Conservation (phyloP, 2,888 invertebrate species). For the Eulithis testata region DNA sequence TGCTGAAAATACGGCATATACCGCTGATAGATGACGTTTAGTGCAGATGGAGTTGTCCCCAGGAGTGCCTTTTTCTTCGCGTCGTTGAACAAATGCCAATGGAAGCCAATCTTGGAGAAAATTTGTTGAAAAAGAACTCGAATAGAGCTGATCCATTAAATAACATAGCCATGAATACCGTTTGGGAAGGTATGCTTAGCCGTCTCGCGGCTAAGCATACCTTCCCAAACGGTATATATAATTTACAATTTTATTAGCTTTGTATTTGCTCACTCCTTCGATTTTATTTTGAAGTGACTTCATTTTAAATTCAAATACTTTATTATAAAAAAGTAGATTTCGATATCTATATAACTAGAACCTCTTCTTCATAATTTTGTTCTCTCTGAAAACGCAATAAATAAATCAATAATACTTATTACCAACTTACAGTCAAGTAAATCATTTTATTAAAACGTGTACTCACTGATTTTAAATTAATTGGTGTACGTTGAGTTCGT, state of each 20-base stretch:
- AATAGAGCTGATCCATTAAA: constrained; percentile 24
- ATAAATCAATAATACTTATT: neutral
- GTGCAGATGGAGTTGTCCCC: constrained; percentile 78
- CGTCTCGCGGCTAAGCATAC: constrained; percentile 20
- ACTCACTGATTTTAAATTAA: constrained; percentile 26
- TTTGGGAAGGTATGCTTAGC: constrained; percentile 21
- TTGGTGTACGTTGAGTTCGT: constrained; percentile 21
- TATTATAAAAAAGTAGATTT: constrained; percentile 6
- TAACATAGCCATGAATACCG: constrained; percentile 28
- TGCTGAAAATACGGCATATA: constrained; percentile 63
- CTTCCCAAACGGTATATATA: too few species aligned
- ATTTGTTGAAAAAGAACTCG: constrained; percentile 53
- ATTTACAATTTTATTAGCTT: constrained; percentile 19
- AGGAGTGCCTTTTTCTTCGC: constrained; percentile 72
- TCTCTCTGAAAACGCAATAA: constrained; percentile 27
- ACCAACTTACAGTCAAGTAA: neutral
- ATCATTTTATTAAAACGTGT: constrained; percentile 12
- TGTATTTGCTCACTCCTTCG: constrained; percentile 21
- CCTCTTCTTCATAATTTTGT: constrained; percentile 33
- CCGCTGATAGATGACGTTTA: constrained; percentile 77
- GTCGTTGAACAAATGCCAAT: constrained; percentile 78
- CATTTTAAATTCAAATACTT: constrained; percentile 6
- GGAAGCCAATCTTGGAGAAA: constrained; percentile 64
- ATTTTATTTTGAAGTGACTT: constrained; percentile 8
- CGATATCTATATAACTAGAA: constrained; percentile 34